phyloP scores from a whole-genome alignment of 1,140 invertebrate species.

The Chionoecetes opilio region DNA sequence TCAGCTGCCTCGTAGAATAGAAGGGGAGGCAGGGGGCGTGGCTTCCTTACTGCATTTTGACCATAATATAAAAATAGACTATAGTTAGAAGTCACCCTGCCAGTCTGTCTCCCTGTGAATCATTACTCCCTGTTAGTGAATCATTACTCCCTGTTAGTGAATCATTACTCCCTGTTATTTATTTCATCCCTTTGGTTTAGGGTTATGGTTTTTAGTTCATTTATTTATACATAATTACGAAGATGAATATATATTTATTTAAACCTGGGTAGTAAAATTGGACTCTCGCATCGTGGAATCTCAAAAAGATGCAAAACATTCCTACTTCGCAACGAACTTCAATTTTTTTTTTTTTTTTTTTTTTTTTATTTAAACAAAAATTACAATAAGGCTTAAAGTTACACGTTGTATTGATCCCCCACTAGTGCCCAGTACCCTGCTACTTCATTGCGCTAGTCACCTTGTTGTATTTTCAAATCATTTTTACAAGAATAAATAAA shows the following conservation, averaged over 20 bases:
- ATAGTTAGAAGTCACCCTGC: background rate
- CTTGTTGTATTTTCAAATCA: slow-evolving; percentile 51
- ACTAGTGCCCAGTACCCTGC: slow-evolving; percentile 43
- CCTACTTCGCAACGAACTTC: background rate
- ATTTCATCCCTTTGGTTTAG: background rate
- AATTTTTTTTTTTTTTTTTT: too few species aligned
- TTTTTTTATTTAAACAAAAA: too few species aligned
- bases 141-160: background rate
- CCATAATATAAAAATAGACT: too few species aligned
- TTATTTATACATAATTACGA: background rate
- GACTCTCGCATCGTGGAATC: slow-evolving; percentile 50
- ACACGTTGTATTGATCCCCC: too few species aligned
- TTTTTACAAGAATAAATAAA: slow-evolving; percentile 55
- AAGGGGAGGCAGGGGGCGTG: too few species aligned
- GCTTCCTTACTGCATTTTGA: too few species aligned
- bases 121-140: background rate
- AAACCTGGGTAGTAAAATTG: slow-evolving; percentile 51
- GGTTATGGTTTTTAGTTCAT: background rate
- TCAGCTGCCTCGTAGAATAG: too few species aligned
- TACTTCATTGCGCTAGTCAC: slow-evolving; percentile 51
- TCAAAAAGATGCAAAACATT: slow-evolving; percentile 47
- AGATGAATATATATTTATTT: background rate
- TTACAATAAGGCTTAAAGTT: too few species aligned
- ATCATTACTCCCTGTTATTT: background rate
- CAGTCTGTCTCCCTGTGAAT: background rate